Evolutionary conservation across 2,113 vertebrate species (phyloP), one percentile per base, ranked within the genome.

Genomic region (Erythrolamprus reginae): DNA sequence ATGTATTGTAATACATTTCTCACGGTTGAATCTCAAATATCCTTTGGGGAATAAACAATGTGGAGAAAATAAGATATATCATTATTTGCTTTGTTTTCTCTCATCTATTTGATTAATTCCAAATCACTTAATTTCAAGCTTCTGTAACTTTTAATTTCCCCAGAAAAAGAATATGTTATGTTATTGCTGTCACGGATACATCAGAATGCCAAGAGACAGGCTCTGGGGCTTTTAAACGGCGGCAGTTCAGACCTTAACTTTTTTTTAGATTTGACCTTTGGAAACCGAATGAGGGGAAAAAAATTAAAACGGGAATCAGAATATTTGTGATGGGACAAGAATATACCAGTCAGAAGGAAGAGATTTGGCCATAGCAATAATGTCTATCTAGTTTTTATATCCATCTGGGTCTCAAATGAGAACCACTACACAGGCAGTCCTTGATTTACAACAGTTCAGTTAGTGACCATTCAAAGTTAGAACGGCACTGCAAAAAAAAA

Each of bases 91-190:
- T 92, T 90, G 90, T 92, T 89, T 89, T 61, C 53, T 24, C 70
- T 24, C 85, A 82, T 90, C 85, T 92, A 83, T 92, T 90, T 92
- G 91, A 92, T 92, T 92, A 88, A 92, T 92, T 90, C 91, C 85
- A 92, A 92, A 90, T 90, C 91, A 88, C 86, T 92, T 92, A 88
- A 92, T 92, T 92, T 92, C 91, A 92, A 90, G 91, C 86, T 84
- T 92, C 86, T 88, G 56, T 92, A 90, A 92, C 89, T 92, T 92
- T 92, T 92, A 92, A 92, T 92, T 92, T 92, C 91, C 89, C 53
- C 84, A 88, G 86, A 53, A 88, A 88, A 84, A 50, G 82, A 70
- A 65, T 55, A 90, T 90, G 58, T 92, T 92, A 88, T 55, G 61
- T 91, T 90, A 65, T 90, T 84, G 89, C 47, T 48, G 28, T 89